Evolutionary conservation across 64 coral and sea anemone genomes (phyloP), one percentile per base, ranked within the genome.

Genomic region (Acropora tenuis): DNA sequence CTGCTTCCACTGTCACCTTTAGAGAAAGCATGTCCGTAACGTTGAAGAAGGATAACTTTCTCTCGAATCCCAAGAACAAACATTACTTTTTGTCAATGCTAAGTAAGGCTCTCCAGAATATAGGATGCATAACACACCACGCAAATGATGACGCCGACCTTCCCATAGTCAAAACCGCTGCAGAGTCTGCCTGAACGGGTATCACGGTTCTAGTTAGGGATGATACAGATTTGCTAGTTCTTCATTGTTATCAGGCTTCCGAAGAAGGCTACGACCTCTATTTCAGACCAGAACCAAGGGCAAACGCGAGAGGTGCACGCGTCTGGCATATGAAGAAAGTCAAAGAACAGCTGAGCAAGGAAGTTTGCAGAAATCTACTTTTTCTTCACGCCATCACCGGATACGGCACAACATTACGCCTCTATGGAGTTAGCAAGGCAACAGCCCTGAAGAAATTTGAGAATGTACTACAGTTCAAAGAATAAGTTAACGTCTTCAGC

Each of bases 351-450:
- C 78, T 89, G 4, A 78, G 89, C 46, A 49, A 66, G 18, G 57
- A 90, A 50, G 68, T 90, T 47, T 90, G 78, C 76, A 41, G 5
- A 5, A 80, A 80, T 80, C 50, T 90, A 52, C 4, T 90, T 90
- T 66, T 55, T 80, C 16, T 58, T 47, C 44, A 53, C 50, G 50
- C 50, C 50, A 8, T 53, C 50, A 53, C 5, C 50, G 50, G 50
- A 53, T 53, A 8, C 50, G 50, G 9, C 50, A 53, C 50, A 53
- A 53, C 50, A 53, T 53, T 8, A 8, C 50, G 50, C 50, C 57
- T 86, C 8, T 92, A 86, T 61, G 43, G n/a, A 71, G 67, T 71
- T 71, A 16, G 67, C 67, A 71, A 71, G 67, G 67, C 4, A 71
- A 71, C 67, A 71, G 67, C 67, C 19, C 67, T 18, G 67, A 18